Conservation (phyloP, 1,140 invertebrate species). For the Drosophila kurseongensis region DNA sequence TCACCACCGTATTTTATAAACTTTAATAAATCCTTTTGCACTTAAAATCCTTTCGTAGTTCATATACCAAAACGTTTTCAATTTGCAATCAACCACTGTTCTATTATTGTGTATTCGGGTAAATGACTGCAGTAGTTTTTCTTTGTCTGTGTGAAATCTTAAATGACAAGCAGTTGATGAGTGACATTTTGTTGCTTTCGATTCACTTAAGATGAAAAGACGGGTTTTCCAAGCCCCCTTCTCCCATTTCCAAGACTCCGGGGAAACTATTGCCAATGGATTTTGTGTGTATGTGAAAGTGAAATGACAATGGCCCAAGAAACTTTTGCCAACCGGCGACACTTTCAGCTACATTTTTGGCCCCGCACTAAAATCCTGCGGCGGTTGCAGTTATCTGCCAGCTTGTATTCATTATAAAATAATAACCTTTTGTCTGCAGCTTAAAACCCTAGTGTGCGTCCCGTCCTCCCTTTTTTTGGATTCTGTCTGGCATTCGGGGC, state of each 20-base stretch:
- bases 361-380: slow-evolving; percentile 6
- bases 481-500: slow-evolving; percentile 55
- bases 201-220: slow-evolving; percentile 28
- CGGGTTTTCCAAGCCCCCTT: not conserved
- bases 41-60: not conserved
- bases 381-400: slow-evolving; percentile 61
- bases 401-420: slow-evolving; percentile 83
- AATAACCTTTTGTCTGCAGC: slow-evolving; percentile 76
- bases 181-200: slow-evolving; percentile 41
- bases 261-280: slow-evolving; percentile 31
- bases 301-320: slow-evolving; percentile 55
- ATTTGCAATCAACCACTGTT: slow-evolving; percentile 13
- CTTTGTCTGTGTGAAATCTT: slow-evolving; percentile 27
- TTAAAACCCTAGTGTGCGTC: slow-evolving; percentile 24
- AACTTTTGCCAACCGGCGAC: slow-evolving; percentile 40
- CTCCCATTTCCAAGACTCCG: not conserved
- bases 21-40: not conserved
- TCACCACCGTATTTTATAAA: not conserved
- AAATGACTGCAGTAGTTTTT: slow-evolving; percentile 16
- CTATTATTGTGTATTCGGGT: slow-evolving; percentile 14
- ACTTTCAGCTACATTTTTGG: slow-evolving; percentile 14
- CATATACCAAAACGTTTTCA: not conserved
- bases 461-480: slow-evolving; percentile 3
- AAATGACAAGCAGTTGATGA: slow-evolving; percentile 37
- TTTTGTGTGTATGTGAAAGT: slow-evolving; percentile 38